phyloP scores from a whole-genome alignment of 2,797 vertebrate genomes.

The Cossypha polioptera region DNA sequence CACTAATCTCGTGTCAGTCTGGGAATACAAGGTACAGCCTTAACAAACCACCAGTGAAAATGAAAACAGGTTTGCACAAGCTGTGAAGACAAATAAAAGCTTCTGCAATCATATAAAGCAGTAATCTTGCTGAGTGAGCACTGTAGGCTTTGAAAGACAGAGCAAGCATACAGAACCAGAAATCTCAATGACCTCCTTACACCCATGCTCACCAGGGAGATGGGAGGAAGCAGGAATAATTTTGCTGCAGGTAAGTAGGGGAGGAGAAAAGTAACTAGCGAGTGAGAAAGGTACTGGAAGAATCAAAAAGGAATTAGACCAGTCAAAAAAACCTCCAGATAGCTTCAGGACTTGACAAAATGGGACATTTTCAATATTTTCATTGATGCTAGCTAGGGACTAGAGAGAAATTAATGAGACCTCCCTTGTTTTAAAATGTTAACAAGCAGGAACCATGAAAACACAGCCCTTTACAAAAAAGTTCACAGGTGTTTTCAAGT shows the following conservation, averaged over 20 bases:
- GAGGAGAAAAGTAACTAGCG: not conserved
- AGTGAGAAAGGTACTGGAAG: not conserved
- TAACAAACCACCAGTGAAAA: constrained; percentile 8
- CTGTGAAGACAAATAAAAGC: constrained; percentile 34
- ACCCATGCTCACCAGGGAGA: not conserved
- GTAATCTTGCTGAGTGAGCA: not conserved
- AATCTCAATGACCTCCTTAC: not conserved
- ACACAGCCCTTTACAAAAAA: not conserved
- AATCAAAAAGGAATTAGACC: not conserved
- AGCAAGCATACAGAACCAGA: not conserved
- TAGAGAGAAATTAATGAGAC: not conserved
- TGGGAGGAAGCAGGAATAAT: not conserved
- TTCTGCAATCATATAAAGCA: constrained; percentile 33
- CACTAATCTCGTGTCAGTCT: not conserved
- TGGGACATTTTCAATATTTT: not conserved
- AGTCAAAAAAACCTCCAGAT: not conserved
- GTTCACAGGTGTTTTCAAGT: not conserved
- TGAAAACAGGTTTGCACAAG: not conserved
- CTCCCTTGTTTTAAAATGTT: not conserved
- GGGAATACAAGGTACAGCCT: not conserved
- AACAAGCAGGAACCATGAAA: not conserved
- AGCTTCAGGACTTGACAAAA: not conserved
- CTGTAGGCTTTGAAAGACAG: not conserved
- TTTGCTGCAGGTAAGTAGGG: not conserved
- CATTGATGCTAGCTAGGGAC: not conserved